Conservation (phyloP, 2,888 invertebrate genomes). For the Sylvicola cinctus region DNA sequence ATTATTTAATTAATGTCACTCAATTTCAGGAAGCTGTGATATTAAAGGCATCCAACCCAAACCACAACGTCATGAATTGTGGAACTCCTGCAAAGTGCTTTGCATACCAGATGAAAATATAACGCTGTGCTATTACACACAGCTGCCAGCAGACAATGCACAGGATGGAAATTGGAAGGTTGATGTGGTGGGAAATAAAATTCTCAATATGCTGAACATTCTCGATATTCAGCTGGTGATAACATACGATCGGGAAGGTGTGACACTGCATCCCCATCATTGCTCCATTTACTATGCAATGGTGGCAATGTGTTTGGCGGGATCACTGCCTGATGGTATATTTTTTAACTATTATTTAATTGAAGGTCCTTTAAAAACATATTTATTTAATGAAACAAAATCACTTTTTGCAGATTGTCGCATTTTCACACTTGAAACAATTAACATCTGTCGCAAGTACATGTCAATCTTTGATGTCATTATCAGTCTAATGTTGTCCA, state of each 20-base stretch:
- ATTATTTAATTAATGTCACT: slow-evolving; percentile 2
- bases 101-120: slow-evolving; percentile 63
- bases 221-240: slow-evolving; percentile 66
- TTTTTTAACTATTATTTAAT: slow-evolving; percentile 11
- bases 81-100: slow-evolving; percentile 55
- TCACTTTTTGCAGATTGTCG: slow-evolving; percentile 45
- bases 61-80: slow-evolving; percentile 61
- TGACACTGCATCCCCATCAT: slow-evolving; percentile 88
- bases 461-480: slow-evolving; percentile 65
- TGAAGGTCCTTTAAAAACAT: too few species aligned
- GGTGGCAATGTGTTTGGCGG: slow-evolving; percentile 55
- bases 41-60: slow-evolving; percentile 26
- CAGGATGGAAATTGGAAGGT: slow-evolving; percentile 57
- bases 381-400: too few species aligned
- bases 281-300: slow-evolving; percentile 64
- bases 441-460: slow-evolving; percentile 73
- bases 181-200: slow-evolving; percentile 36
- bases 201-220: slow-evolving; percentile 45
- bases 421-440: slow-evolving; percentile 66
- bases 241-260: slow-evolving; percentile 85
- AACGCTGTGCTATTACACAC: slow-evolving; percentile 44
- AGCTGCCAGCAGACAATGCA: slow-evolving; percentile 47
- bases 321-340: slow-evolving; percentile 52
- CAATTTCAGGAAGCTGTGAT: slow-evolving; percentile 38
- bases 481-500: slow-evolving; percentile 54